Evolutionary conservation across 2,888 invertebrate genomes (phyloP), one percentile per base, ranked within the genome.

Genomic region (Plusia festucae): DNA sequence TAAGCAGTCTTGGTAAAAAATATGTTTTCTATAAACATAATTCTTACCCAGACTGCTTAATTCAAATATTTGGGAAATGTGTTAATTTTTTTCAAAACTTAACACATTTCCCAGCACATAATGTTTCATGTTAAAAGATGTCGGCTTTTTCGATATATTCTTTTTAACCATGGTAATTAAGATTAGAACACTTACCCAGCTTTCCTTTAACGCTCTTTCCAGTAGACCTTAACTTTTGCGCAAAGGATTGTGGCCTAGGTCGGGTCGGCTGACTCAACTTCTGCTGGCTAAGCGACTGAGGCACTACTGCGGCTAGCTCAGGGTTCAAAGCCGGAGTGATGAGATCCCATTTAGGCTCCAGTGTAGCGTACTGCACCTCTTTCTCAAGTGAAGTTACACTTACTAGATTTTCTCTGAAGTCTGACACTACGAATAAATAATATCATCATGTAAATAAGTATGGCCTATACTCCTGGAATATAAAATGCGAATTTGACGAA

Each of bases 201-300:
- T 96, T 96, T 1, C 97, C 98, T 85, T 97, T 97, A 0, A 98
- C 98, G 53, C 97, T 97, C 90, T 98, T 98, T 22, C 98, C 97
- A 0, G 98, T 98, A 11, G 98, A 97, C 32, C 98, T 95, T 32
- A 98, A 92, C 85, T 98, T 98, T 90, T 98, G 98, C 0, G 98
- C 98, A 88, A 98, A 98, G 79, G 98, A 98, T 90, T 98, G 98
- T 0, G 98, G 98, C 0, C 98, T 71, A 0, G 92, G 85, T 1
- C 90, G 70, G 0, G 86, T 74, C 8, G 87, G 87, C 67, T 75
- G 84, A 55, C 61, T 82, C 22, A 81, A 53, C 34, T 78, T 79
- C 66, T 82, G 83, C 32, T 84, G 82, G 18, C 80, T 92, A 82
- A 63, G 77, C 15, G 72, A 81, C 68, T 63, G 77, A 9, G 76